Evolutionary conservation across 2,888 invertebrate genomes (phyloP), one percentile per base, ranked within the genome.

Genomic region (Eristalis intricaria): DNA sequence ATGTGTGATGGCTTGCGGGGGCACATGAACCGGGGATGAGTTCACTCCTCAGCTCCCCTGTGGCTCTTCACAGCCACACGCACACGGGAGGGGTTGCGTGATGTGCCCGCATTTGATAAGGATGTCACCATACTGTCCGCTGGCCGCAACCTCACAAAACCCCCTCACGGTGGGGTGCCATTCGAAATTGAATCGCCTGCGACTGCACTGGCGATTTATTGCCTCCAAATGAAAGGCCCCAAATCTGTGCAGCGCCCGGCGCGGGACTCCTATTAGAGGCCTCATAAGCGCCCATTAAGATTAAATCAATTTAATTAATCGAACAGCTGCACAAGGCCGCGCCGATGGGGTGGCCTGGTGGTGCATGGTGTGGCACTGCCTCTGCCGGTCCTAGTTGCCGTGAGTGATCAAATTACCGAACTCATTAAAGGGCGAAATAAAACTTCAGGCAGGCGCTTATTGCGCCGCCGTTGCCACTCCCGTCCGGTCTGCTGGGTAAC

Each of bases 281-380:
- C 56, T 29, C 69, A 66, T 66, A 40, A 56, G 29, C 26, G n/a
- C 23, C 29, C 56, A 73, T 85, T 68, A 73, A 77, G 81, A 77
- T 77, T 77, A 77, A 63, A 85, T 85, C 85, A 69, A 81, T 69
- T 77, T 85, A 81, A 85, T 85, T 85, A 85, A 85, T 85, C 81
- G 69, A 85, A 81, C 71, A n/a, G 50, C 61, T 50, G 63, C 13
- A 19, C n/a, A 19, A 50, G 50, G n/a, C 19, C 50, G 1, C 50
- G 8, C 50, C 50, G 38, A 38, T 13, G 38, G 38, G 38, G 38
- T 35, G n/a, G n/a, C n/a, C n/a, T n/a, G n/a, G n/a, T n/a, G 35
- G 35, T 35, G 35, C 35, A 35, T 35, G 35, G 35, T 11, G 38
- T 13, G 38, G 38, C 38, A 11, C 32, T 32, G 32, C 2, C 58